phyloP scores from a whole-genome alignment of 2,113 vertebrate species.

The Neodon shergylaensis region DNA sequence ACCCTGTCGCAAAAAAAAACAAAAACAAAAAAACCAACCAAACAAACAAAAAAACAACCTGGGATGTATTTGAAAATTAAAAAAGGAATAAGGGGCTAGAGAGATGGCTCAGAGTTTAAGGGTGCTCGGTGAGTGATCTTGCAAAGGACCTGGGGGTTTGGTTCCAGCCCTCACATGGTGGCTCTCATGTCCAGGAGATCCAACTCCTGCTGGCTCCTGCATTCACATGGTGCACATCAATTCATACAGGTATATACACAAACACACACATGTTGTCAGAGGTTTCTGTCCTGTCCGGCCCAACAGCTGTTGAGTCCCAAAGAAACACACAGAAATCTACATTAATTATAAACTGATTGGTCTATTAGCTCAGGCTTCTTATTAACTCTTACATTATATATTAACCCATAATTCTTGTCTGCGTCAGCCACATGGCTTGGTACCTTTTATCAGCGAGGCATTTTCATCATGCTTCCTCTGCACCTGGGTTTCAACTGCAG shows the following conservation, averaged over 20 bases:
- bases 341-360: too few species aligned
- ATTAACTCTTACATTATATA: too few species aligned
- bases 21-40: neutral
- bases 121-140: neutral
- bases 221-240: neutral
- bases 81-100: neutral
- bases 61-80: neutral
- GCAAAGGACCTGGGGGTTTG: neutral
- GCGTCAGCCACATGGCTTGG: too few species aligned
- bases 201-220: neutral
- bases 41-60: neutral
- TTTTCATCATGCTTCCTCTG: too few species aligned
- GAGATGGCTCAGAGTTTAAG: neutral
- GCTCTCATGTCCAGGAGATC: neutral
- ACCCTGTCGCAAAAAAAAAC: neutral
- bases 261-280: neutral
- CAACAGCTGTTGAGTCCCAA: too few species aligned
- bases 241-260: neutral
- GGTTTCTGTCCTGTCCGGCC: too few species aligned
- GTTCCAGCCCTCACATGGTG: neutral
- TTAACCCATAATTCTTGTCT: too few species aligned
- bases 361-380: too few species aligned
- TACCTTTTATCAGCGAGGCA: too few species aligned
- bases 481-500: too few species aligned
- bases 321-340: too few species aligned